Conservation (phyloP, 1,140 invertebrate genomes). For the Drosophila tropicalis region DNA sequence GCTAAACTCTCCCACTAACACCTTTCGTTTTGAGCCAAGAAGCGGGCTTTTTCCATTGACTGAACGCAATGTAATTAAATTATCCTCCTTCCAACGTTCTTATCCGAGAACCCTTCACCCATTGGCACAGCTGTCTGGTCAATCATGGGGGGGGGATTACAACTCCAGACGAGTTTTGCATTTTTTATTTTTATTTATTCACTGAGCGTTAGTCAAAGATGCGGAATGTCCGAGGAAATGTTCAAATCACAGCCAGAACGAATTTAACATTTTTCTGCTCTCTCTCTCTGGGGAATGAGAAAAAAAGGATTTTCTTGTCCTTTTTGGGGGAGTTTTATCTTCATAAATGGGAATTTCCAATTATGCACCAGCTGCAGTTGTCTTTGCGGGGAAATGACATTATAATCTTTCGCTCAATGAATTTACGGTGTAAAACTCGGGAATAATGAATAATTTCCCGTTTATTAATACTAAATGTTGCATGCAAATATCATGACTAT, state of each 20-base stretch:
- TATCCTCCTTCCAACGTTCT: slow-evolving; percentile 1
- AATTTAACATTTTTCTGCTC: slow-evolving; percentile 53
- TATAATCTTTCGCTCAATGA: slow-evolving; percentile 20
- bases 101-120: background rate
- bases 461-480: background rate
- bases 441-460: background rate
- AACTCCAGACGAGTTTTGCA: slow-evolving; percentile 26
- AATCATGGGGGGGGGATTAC: slow-evolving; percentile 25
- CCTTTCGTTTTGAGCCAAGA: slow-evolving; percentile 7
- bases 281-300: slow-evolving; percentile 17
- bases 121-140: slow-evolving; percentile 5
- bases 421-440: slow-evolving; percentile 15
- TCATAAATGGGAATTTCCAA: slow-evolving; percentile 53
- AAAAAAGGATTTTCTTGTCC: slow-evolving; percentile 42
- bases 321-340: slow-evolving; percentile 20
- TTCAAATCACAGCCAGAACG: slow-evolving; percentile 59
- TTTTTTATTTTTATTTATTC: slow-evolving; percentile 41
- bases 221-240: background rate
- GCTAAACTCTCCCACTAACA: slow-evolving; percentile 13
- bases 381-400: slow-evolving; percentile 43
- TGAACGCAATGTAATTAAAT: slow-evolving; percentile 38
- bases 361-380: slow-evolving; percentile 67
- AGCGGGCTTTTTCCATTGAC: slow-evolving; percentile 19
- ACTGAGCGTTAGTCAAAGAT: slow-evolving; percentile 11
- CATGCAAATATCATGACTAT: background rate